phyloP scores from a whole-genome alignment of 2,888 invertebrate species.

The Metopia argyrocephala region DNA sequence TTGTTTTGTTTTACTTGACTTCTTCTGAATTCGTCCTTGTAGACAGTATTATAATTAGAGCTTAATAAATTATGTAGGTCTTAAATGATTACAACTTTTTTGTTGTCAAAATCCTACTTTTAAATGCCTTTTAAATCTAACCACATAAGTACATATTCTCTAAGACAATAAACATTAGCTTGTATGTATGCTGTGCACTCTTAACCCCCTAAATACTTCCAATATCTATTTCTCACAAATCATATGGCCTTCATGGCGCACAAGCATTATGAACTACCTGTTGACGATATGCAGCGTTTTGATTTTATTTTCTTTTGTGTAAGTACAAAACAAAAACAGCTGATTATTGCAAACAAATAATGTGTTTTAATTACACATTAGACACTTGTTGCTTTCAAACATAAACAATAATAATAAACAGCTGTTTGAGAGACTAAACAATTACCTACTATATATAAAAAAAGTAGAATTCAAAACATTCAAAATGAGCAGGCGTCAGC shows the following conservation, averaged over 20 bases:
- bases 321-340: neutral
- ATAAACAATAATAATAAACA: conserved; percentile 40
- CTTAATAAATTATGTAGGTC: no score
- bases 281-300: no score
- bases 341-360: conserved; percentile 12
- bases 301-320: no score
- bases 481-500: conserved; percentile 46
- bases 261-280: neutral
- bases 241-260: neutral
- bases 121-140: no score
- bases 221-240: neutral
- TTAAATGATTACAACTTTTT: no score
- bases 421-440: conserved; percentile 1
- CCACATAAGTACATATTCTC: neutral
- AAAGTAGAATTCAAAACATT: neutral
- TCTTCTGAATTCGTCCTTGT: no score
- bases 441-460: neutral
- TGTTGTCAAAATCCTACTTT: no score
- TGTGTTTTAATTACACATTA: neutral
- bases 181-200: no score
- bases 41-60: no score
- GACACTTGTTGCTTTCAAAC: conserved; percentile 3
- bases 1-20: no score
- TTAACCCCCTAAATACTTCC: no score
- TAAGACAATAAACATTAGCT: neutral